Conservation (phyloP, 2,888 invertebrate species). For the Acanthoscelides obtectus region DNA sequence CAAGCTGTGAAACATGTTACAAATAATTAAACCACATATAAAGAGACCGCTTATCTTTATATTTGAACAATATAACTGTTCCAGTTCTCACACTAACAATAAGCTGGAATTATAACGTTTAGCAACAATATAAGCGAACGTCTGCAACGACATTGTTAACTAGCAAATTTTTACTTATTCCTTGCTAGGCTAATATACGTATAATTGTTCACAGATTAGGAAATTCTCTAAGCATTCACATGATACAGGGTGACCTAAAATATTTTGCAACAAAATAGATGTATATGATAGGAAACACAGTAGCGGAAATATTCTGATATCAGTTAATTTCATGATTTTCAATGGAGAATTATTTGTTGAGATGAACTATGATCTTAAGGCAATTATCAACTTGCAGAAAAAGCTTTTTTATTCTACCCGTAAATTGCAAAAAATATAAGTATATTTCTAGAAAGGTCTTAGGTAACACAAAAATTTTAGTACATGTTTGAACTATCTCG, state of each 20-base stretch:
- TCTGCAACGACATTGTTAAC: neutral
- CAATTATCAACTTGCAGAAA: too few species aligned
- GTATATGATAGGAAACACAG: too few species aligned
- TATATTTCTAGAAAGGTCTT: too few species aligned
- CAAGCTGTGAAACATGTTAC: neutral
- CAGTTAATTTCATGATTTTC: too few species aligned
- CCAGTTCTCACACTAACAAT: neutral
- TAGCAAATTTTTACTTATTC: neutral
- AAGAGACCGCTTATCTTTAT: neutral
- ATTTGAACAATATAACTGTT: neutral
- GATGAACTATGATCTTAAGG: too few species aligned
- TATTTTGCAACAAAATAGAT: too few species aligned
- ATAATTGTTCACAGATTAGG: neutral
- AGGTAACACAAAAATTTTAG: too few species aligned
- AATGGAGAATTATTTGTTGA: too few species aligned
- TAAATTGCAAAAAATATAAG: too few species aligned
- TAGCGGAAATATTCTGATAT: too few species aligned
- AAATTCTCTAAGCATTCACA: neutral
- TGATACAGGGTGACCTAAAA: neutral
- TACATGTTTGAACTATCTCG: too few species aligned
- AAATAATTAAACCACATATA: neutral
- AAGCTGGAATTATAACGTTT: neutral
- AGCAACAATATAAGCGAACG: neutral
- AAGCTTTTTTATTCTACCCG: too few species aligned
- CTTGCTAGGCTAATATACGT: neutral